A percentile compares a stretch with the other conserved stretches of the same genome.
Evolutionary conservation across 2,888 invertebrate species (phyloP).

Genomic region (Orchesellides sinensis): DNA sequence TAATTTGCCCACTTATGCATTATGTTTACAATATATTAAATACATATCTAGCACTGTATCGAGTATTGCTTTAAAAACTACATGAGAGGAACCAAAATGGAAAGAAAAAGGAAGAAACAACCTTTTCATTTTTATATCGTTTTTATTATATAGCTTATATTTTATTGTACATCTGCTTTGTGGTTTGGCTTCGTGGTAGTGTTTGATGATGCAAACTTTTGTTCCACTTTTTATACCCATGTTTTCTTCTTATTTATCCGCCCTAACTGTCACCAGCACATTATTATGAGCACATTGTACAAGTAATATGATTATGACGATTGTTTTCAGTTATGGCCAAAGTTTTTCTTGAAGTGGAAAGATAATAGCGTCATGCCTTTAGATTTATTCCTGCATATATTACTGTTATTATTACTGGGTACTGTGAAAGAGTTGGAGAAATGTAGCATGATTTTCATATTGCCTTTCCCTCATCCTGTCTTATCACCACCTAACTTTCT

Average conservation of each 20-base stretch:
- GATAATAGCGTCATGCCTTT: constrained; percentile 31
- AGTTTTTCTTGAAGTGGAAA: constrained; percentile 50
- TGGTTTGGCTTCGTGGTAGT: constrained; percentile 27
- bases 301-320: constrained; percentile 57
- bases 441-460: too few species aligned
- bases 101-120: not conserved
- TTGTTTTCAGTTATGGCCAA: constrained; percentile 59
- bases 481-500: too few species aligned
- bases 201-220: not conserved
- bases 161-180: constrained; percentile 58
- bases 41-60: too few species aligned
- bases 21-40: not conserved
- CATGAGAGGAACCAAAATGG: too few species aligned
- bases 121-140: too few species aligned
- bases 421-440: too few species aligned
- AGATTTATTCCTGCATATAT: constrained; percentile 20
- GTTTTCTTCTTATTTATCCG: not conserved
- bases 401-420: constrained; percentile 8
- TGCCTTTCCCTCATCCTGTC: too few species aligned
- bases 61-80: too few species aligned
- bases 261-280: constrained; percentile 44
- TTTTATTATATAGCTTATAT: too few species aligned
- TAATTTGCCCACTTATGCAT: constrained; percentile 18
- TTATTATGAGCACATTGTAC: constrained; percentile 56
- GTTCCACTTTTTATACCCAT: not conserved